Evolutionary conservation across 2,888 invertebrate species (phyloP).

Genomic region (Standfussiana lucernea): DNA sequence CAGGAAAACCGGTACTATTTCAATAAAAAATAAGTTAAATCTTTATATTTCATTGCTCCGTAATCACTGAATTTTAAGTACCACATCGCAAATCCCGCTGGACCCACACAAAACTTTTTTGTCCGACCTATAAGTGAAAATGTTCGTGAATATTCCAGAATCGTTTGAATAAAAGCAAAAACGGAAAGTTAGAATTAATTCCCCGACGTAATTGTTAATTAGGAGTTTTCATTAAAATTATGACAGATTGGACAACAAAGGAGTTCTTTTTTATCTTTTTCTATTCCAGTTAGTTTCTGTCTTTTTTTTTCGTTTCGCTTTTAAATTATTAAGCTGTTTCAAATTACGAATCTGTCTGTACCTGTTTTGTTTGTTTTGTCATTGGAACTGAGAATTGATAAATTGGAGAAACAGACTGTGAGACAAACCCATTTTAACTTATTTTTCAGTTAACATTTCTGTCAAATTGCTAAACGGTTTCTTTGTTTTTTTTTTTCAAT

Average conservation of each 20-base stretch:
- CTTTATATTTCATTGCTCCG: constrained; percentile 4
- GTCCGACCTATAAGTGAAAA: constrained; percentile 43
- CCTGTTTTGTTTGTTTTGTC: constrained; percentile 9
- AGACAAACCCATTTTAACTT: background rate
- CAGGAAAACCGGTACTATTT: background rate
- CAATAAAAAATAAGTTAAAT: background rate
- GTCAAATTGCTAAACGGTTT: background rate
- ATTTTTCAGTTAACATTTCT: background rate
- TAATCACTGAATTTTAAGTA: constrained; percentile 41
- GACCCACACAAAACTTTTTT: constrained; percentile 33
- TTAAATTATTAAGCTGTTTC: constrained; percentile 39
- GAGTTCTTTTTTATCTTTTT: constrained; percentile 32
- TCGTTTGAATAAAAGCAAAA: constrained; percentile 46
- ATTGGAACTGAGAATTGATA: background rate
- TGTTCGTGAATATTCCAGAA: constrained; percentile 35
- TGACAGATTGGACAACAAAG: constrained; percentile 52
- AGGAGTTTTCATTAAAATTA: constrained; percentile 60
- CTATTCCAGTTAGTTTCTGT: constrained; percentile 35
- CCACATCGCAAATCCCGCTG: constrained; percentile 12
- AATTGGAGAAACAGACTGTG: background rate
- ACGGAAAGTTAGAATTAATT: constrained; percentile 58
- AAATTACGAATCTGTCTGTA: constrained; percentile 18
- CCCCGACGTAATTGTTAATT: constrained; percentile 63
- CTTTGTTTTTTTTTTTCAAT: background rate
- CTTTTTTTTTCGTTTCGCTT: constrained; percentile 33